Evolutionary conservation across 2,888 invertebrate genomes (phyloP), one percentile per base, ranked within the genome.

Genomic region (Aporophyla lueneburgensis): DNA sequence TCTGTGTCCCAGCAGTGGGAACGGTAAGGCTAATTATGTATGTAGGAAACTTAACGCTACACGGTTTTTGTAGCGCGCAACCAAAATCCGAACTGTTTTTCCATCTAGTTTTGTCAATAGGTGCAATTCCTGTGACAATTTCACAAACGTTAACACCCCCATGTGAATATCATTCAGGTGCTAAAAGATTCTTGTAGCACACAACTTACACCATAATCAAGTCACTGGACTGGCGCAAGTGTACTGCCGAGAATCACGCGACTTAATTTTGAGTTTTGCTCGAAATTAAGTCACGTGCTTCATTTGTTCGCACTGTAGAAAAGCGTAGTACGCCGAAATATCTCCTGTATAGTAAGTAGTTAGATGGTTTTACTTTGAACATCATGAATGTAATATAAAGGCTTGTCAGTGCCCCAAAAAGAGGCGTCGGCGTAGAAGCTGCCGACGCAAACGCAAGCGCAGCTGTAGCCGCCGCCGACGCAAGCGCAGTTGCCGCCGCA

Each of bases 401-500:
- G 5, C 1, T 69, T 73, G 16, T 74, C 46, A 79, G n/a, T 77
- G 87, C 0, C 74, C 89, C 5, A 63, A 0, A 76, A 75, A 81
- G 33, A 33, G 33, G 6, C 81, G 90, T 12, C 69, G 90, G 0
- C 76, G 90, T 9, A 74, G n/a, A n/a, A n/a, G 92, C 21, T 74
- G 90, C 4, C 68, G 91, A 2, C 81, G 90, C 0, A 75, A 85
- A 6, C 80, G 89, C 1, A 80, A 91, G 6, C 78, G 92, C 7
- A 84, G 92, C 21, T 82, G 92, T 24, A 77, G 90, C 12, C 84
- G 91, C 14, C 84, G 91, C 27, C 73, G 90, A 1, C 85, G 90
- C 10, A 80, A 90, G 21, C 69, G 90, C 1, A 68, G 90, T 14
- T 66, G 89, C 21, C 76, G 88, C 4, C 88, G 91, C 43, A 84